These are phyloP conservation scores for Athene cunicularia DNA, from an alignment of 2,113 vertebrate species.

Conservation along the genomic window DNA sequence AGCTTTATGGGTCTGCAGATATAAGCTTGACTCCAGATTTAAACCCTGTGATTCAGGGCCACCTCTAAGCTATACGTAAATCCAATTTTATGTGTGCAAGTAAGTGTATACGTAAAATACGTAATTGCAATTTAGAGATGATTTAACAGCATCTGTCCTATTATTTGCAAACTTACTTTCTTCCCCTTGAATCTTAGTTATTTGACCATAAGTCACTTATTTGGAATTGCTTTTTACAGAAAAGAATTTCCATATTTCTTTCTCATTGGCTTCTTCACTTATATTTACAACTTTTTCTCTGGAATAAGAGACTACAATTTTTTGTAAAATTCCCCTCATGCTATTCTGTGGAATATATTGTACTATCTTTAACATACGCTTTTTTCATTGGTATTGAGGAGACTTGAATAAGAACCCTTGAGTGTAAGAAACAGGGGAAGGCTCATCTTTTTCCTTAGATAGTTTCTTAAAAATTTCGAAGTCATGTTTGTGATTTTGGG, in stretches of 20 bases:
- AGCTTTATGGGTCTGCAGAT: neutral
- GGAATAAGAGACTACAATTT: neutral
- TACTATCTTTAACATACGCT: neutral
- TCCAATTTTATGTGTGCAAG: conserved; percentile 33
- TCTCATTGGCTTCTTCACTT: neutral
- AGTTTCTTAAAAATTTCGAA: neutral
- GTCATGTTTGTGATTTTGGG: neutral
- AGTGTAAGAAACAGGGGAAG: neutral
- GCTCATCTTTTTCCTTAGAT: neutral
- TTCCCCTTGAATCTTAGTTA: conserved; percentile 46
- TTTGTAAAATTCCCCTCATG: neutral
- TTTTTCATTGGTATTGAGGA: neutral
- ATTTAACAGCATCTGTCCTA: conserved; percentile 47
- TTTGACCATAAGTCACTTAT: conserved; percentile 26
- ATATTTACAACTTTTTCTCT: neutral
- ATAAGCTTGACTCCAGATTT: conserved; percentile 13
- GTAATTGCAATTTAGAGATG: conserved; percentile 56
- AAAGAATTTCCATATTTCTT: neutral
- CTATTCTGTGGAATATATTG: neutral
- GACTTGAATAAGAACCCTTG: neutral
- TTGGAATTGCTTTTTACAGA: conserved; percentile 43
- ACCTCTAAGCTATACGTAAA: neutral
- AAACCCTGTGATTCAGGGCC: conserved; percentile 33
- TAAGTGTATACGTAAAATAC: conserved; percentile 33
- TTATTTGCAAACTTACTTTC: conserved; percentile 44